Base-by-base conservation (phyloP, 2,797 vertebrate genomes). In the Myotis planiceps region DNA sequence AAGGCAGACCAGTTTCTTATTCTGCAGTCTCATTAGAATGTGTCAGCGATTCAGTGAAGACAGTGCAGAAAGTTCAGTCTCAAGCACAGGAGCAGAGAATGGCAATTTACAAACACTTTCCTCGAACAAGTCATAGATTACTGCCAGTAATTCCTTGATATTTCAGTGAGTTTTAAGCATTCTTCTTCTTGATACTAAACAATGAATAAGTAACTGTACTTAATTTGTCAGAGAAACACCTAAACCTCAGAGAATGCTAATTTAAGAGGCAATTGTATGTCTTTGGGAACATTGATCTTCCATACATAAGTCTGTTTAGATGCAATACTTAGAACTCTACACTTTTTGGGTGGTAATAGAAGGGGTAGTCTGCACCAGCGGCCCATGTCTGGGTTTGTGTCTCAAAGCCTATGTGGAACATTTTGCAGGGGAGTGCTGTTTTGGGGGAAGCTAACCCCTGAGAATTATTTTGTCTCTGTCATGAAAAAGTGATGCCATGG, bases 311-410 rank as follows among this genome's bases (percentile, higher is more conserved):
- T 80, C 66, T 97, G 66, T 90, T 89, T 95, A 90, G 79, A 97
- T 96, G 42, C 95, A 93, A 97, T 93, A 97, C 96, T 97, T 96
- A 97, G 88, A 97, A 93, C 96, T 74, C 66, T 49, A 84, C 25
- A 21, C 3, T 63, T 95, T 96, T 92, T 2, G 47, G 19, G n/a
- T n/a, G 32, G 5, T 13, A 19, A 90, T 55, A 79, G 49, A 37
- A 65, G 90, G 42, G 91, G 51, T 76, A 93, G 90, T 96, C 89
- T 13, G 74, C 5, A 88, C 13, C 47, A 89, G 74, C 29, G 88
- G 53, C 79, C 83, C 29, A n/a, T 0, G 53, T 74, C 47, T 55
- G 58, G 87, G 88, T 86, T 72, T 6, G 16, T 88, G 19, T 9
- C 85, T 7, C 88, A 75, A 94, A 96, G 74, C 23, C 37, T 9